A percentile compares a stretch with the other conserved stretches of the same genome.
Evolutionary conservation across 2,113 vertebrate species (phyloP).

Genomic region (Gymnorhina tibicen): DNA sequence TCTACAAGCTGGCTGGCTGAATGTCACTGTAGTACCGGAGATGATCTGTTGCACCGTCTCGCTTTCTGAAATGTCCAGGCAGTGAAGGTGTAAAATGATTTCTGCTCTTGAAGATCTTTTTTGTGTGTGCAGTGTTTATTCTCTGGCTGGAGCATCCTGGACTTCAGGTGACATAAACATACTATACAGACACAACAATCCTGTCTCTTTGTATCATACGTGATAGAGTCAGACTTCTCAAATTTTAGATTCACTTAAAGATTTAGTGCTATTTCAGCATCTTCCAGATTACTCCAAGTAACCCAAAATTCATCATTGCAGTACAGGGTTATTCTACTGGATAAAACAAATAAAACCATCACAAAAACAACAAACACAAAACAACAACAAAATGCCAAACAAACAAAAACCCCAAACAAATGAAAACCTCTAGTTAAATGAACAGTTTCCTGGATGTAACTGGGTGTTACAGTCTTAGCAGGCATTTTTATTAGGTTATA

Average conservation of each 20-base stretch:
- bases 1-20: background rate
- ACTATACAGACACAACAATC: background rate
- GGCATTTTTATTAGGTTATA: background rate
- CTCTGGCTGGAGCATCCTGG: background rate
- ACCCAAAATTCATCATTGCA: background rate
- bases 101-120: background rate
- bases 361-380: background rate
- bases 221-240: background rate
- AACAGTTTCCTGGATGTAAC: background rate
- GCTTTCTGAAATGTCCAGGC: background rate
- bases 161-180: background rate
- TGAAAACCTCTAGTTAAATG: background rate
- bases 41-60: background rate
- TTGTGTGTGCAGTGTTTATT: background rate
- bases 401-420: background rate
- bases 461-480: background rate
- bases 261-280: background rate
- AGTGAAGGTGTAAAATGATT: background rate
- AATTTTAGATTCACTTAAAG: background rate
- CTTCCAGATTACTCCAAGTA: background rate
- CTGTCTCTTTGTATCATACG: background rate
- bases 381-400: background rate
- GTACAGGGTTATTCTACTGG: background rate
- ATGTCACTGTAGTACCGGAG: background rate
- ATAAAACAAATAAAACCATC: background rate